Conservation (phyloP, 2,888 invertebrate genomes). For the Macaria notata region DNA sequence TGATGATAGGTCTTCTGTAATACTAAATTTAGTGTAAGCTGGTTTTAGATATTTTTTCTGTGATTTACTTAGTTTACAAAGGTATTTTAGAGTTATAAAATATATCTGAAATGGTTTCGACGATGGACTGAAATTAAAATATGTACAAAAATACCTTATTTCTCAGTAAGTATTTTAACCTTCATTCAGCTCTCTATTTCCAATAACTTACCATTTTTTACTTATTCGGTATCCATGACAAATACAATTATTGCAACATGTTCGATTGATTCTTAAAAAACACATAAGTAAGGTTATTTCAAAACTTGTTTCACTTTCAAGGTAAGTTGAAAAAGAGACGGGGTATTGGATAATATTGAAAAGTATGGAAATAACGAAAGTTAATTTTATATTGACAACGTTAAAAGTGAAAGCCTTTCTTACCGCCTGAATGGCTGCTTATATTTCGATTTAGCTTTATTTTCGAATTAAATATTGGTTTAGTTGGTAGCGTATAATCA, state of each 20-base stretch:
- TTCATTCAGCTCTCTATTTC: background rate
- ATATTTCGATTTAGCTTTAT: conserved; percentile 45
- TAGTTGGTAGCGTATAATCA: conserved; percentile 49
- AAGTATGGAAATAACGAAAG: conserved; percentile 39
- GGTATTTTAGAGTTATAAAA: too few species aligned
- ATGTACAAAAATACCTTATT: too few species aligned
- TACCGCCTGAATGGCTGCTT: conserved; percentile 48
- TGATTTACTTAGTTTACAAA: too few species aligned
- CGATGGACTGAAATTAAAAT: too few species aligned
- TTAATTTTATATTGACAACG: conserved; percentile 41
- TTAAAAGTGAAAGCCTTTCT: conserved; percentile 59
- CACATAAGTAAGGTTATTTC: conserved; percentile 26
- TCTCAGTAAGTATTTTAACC: background rate
- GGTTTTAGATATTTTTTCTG: too few species aligned
- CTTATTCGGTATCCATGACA: conserved; percentile 27
- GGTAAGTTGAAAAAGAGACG: conserved; percentile 27
- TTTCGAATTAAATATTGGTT: conserved; percentile 57
- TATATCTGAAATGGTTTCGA: too few species aligned
- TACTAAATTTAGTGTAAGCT: too few species aligned
- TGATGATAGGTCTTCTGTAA: too few species aligned
- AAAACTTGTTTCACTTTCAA: conserved; percentile 25
- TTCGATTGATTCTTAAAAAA: conserved; percentile 28
- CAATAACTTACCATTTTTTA: conserved; percentile 15
- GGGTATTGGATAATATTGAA: conserved; percentile 24
- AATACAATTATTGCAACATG: conserved; percentile 29